Conservation (phyloP, 37 sponge, comb jelly and placozoan species). For the Mnemiopsis leidyi region DNA sequence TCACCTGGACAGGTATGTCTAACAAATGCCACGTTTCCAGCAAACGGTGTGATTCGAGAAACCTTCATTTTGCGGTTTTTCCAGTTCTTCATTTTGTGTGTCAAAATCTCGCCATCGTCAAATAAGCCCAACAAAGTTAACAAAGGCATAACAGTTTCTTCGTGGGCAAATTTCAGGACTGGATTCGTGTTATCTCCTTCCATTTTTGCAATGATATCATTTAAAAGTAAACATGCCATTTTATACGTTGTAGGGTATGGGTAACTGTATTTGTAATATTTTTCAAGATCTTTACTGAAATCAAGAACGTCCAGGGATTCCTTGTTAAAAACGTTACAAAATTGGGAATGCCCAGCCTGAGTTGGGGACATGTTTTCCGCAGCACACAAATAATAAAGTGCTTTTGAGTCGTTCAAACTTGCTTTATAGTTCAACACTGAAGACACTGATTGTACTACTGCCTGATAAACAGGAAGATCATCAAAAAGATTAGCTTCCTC, state of each 20-base stretch:
- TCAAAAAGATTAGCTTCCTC: not conserved
- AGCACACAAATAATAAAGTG: conserved; percentile 55
- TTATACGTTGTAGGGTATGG: not conserved
- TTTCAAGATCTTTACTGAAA: conserved; percentile 51
- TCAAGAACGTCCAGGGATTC: not conserved
- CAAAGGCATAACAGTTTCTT: conserved; percentile 43
- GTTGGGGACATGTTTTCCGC: conserved; percentile 31
- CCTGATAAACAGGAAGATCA: not conserved
- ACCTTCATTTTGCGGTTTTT: not conserved
- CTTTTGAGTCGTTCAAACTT: not conserved
- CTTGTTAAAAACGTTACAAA: not conserved
- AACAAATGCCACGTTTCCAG: conserved; percentile 30
- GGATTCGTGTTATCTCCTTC: not conserved
- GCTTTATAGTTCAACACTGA: not conserved
- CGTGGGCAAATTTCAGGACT: conserved; percentile 49
- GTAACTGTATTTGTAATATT: conserved; percentile 54
- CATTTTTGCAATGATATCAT: not conserved
- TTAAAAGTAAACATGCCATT: conserved; percentile 19
- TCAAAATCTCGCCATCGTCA: not conserved
- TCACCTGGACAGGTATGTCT: conserved; percentile 10
- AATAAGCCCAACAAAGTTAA: not conserved
- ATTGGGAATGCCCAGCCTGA: not conserved
- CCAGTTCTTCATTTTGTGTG: not conserved
- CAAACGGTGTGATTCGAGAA: conserved; percentile 19
- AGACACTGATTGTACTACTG: not conserved